Evolutionary conservation across 1,140 invertebrate species (phyloP), one percentile per base, ranked within the genome.

Genomic region (Lasaia peninsularis): DNA sequence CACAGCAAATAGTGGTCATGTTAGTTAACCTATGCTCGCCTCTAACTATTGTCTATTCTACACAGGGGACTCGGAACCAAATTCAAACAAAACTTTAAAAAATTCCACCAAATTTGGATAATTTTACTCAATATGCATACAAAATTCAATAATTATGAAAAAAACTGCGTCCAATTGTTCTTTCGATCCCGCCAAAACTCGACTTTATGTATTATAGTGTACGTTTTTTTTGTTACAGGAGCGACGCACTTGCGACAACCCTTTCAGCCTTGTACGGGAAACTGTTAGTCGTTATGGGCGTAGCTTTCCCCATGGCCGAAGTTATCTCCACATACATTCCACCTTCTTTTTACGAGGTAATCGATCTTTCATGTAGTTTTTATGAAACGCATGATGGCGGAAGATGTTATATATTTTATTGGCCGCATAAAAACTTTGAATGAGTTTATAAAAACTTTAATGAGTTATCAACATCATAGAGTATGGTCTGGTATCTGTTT

Each of bases 181-280:
- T n/a, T n/a, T n/a, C n/a, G n/a, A n/a, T n/a, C n/a, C n/a, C n/a
- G n/a, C n/a, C n/a, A n/a, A n/a, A n/a, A n/a, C n/a, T n/a, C n/a
- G n/a, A n/a, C n/a, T n/a, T n/a, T n/a, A n/a, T n/a, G n/a, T n/a
- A n/a, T n/a, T 35, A 18, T 49, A n/a, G 37, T 21, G 9, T 48
- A 9, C 2, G 37, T 28, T 12, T 8, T 20, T 44, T 69, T 37
- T 73, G 49, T 73, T 61, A 28, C 72, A 89, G 86, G 50, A 95
- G 96, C 52, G 95, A 96, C 81, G 94, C 94, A 52, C 86, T 97
- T 65, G 95, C 96, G 58, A 95, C 95, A 14, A 95, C 96, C 12
- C 90, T 98, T 53, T 98, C 96, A 66, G 97, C 97, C 0, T 91
- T 98, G 2, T 98, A 98, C 78, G 96, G 96, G n/a, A 98, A 98